A percentile compares a stretch with the other conserved stretches of the same genome.
phyloP scores from a whole-genome alignment of 2,888 invertebrate species.

The Eristalis pertinax region DNA sequence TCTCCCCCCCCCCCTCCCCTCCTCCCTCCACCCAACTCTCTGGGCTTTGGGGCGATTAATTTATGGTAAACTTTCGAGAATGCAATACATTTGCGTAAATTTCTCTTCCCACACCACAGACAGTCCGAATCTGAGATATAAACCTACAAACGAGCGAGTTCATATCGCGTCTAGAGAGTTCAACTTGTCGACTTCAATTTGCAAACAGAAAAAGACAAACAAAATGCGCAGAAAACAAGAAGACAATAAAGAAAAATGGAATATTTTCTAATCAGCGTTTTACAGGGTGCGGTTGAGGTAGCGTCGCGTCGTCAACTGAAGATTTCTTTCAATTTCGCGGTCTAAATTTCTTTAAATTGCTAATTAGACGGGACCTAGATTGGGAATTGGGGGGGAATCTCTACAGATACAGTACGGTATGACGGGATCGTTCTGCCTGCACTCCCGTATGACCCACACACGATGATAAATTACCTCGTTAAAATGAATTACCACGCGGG shows the following conservation, averaged over 20 bases:
- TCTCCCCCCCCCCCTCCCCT: background rate
- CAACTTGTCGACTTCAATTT: background rate
- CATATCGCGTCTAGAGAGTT: background rate
- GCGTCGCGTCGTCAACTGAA: background rate
- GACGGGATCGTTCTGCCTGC: conserved; percentile 8
- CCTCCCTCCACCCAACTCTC: background rate
- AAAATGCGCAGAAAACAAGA: background rate
- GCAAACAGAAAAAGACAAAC: background rate
- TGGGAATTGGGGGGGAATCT: background rate
- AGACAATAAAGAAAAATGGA: background rate
- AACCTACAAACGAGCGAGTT: background rate
- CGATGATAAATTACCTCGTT: conserved; percentile 42
- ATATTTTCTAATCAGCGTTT: background rate
- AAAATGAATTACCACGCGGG: conserved; percentile 25
- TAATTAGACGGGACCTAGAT: conserved; percentile 1
- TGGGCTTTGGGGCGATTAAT: conserved; percentile 22
- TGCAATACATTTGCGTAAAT: conserved; percentile 47
- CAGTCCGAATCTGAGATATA: background rate
- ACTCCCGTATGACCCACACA: conserved; percentile 23
- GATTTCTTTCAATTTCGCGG: background rate
- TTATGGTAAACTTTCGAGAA: conserved; percentile 52
- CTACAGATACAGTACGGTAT: background rate
- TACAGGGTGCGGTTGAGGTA: background rate
- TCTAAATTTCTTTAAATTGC: conserved; percentile 22
- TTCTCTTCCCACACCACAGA: conserved; percentile 52